Conservation (phyloP, 2,797 vertebrate species). For the Rhadinocentrus ornatus region DNA sequence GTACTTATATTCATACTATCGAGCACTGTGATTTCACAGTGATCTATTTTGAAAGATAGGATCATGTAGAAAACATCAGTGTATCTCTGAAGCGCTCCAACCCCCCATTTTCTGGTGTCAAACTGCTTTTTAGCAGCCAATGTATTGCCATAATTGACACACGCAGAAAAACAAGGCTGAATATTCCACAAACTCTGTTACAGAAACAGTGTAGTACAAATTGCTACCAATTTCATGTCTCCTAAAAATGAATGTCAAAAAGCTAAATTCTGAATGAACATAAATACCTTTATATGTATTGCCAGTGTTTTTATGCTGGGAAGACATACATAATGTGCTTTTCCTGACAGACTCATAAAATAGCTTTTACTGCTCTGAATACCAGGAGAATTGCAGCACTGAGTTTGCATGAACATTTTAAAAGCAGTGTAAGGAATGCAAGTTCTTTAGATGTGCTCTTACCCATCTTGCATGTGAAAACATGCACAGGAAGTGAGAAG, state of each 20-base stretch:
- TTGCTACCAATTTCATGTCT: conserved; percentile 61
- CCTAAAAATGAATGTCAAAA: conserved; percentile 64
- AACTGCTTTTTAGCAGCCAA: conserved; percentile 64
- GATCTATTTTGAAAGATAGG: conserved; percentile 68
- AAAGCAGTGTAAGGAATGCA: conserved; percentile 83
- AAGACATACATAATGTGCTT: conserved; percentile 79
- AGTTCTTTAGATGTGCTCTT: conserved; percentile 80
- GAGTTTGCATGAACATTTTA: conserved; percentile 83
- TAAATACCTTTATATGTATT: conserved; percentile 72
- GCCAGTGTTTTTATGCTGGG: conserved; percentile 74
- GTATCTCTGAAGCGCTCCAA: conserved; percentile 48
- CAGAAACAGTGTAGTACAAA: conserved; percentile 46
- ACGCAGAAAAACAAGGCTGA: conserved; percentile 61
- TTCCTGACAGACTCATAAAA: conserved; percentile 85
- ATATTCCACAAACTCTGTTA: conserved; percentile 68
- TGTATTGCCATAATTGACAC: conserved; percentile 68
- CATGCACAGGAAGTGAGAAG: conserved; percentile 85
- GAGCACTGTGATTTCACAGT: conserved; percentile 61
- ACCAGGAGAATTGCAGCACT: conserved; percentile 83
- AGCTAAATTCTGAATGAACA: conserved; percentile 73
- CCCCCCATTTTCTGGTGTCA: conserved; percentile 62
- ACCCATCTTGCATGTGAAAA: conserved; percentile 83
- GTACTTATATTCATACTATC: conserved; percentile 63
- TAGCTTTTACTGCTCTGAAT: conserved; percentile 85
- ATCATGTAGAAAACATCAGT: conserved; percentile 67